phyloP scores from a whole-genome alignment of 2,113 vertebrate genomes.

The Dasyurus viverrinus region DNA sequence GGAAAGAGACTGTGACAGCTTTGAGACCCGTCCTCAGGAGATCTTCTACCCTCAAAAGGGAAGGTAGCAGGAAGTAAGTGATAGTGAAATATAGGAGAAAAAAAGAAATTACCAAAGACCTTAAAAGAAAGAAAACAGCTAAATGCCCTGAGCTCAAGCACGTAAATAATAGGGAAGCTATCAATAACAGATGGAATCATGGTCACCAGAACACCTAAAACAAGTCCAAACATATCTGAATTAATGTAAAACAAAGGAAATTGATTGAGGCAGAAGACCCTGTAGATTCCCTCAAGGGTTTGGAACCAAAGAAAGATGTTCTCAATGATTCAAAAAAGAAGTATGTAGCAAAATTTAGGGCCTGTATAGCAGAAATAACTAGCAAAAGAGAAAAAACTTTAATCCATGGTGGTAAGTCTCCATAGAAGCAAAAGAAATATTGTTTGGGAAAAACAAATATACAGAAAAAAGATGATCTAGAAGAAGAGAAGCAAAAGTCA shows the following conservation, averaged over 20 bases:
- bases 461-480: background rate
- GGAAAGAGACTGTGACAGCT: background rate
- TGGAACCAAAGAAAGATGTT: background rate
- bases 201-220: background rate
- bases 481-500: background rate
- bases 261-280: background rate
- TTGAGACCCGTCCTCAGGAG: background rate
- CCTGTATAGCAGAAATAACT: background rate
- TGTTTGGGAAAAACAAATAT: background rate
- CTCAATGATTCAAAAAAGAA: background rate
- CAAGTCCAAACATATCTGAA: background rate
- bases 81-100: background rate
- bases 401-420: background rate
- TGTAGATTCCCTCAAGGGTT: background rate
- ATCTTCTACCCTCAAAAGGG: background rate
- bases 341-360: background rate
- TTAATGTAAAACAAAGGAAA: background rate
- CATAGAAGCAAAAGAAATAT: background rate
- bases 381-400: background rate
- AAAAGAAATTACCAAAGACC: background rate
- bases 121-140: background rate
- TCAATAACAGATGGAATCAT: background rate
- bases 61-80: background rate
- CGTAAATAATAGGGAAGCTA: background rate
- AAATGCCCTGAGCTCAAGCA: background rate